phyloP scores from a whole-genome alignment of 2,888 invertebrate species.

The Drosophila emarginata region DNA sequence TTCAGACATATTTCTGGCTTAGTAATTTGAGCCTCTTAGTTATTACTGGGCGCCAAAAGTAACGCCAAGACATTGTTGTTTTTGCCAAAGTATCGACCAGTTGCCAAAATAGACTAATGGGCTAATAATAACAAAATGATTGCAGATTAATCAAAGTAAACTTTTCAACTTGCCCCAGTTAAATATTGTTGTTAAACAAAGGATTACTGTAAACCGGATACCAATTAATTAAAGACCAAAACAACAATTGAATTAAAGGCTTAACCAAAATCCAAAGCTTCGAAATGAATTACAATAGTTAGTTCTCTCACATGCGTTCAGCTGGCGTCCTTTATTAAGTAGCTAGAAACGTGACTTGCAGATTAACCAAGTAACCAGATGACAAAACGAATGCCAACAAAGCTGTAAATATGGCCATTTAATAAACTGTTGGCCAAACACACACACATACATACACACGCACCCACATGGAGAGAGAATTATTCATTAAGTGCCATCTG shows the following conservation, averaged over 20 bases:
- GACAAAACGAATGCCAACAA: conserved; percentile 1
- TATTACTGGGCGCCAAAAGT: conserved; percentile 4
- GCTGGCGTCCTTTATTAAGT: conserved; percentile 46
- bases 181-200: conserved; percentile 7
- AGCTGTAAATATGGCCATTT: conserved; percentile 45
- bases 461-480: conserved; percentile 18
- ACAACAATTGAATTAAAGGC: conserved; percentile 9
- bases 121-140: conserved; percentile 7
- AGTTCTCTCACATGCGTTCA: conserved; percentile 37
- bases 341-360: conserved; percentile 55
- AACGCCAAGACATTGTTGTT: not conserved
- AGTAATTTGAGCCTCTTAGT: not conserved
- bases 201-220: not conserved
- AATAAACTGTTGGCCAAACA: conserved; percentile 54
- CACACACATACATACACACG: conserved; percentile 40
- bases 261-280: not conserved
- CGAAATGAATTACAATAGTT: conserved; percentile 2
- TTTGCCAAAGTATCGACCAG: conserved; percentile 3
- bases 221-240: not conserved
- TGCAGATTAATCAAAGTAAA: conserved; percentile 4
- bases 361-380: conserved; percentile 27
- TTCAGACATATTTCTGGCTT: conserved; percentile 1
- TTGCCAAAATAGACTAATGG: conserved; percentile 1
- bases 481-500: conserved; percentile 48
- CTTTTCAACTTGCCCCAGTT: not conserved